Conservation (phyloP, 2,113 vertebrate genomes). For the Pseudois nayaur region DNA sequence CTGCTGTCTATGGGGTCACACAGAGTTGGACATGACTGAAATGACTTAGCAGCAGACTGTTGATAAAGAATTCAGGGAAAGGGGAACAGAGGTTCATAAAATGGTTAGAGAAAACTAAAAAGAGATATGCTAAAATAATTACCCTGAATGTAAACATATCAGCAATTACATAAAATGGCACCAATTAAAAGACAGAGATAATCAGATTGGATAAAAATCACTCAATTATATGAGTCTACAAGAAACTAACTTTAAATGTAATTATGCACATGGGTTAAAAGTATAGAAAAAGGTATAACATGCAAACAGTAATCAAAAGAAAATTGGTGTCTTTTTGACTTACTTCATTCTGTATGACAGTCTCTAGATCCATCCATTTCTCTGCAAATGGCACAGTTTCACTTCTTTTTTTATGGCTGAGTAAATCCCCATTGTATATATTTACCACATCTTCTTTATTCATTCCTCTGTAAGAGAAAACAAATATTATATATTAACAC, state of each 20-base stretch:
- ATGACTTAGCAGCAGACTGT: background rate
- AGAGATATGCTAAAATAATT: background rate
- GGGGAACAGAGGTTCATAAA: background rate
- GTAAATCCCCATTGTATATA: background rate
- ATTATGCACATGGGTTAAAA: background rate
- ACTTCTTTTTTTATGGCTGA: background rate
- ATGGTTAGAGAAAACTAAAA: background rate
- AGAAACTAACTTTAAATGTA: background rate
- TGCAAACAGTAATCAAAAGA: background rate
- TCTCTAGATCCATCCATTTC: background rate
- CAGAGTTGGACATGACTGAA: too few relatives aligned
- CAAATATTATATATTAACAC: background rate
- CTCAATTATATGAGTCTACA: background rate
- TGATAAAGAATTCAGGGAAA: background rate
- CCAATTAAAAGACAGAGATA: background rate
- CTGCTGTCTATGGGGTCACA: too few relatives aligned
- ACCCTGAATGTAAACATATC: background rate
- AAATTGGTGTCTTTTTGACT: background rate
- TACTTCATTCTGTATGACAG: background rate
- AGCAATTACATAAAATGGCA: background rate
- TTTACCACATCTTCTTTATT: background rate
- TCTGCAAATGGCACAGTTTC: background rate
- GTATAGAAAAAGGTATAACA: background rate
- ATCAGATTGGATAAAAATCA: background rate
- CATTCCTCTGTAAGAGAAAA: background rate